A percentile compares a stretch with the other conserved stretches of the same genome.
These are phyloP conservation scores for Tiphia femorata DNA, from an alignment of 2,888 invertebrate genomes.

Conservation along the genomic window DNA sequence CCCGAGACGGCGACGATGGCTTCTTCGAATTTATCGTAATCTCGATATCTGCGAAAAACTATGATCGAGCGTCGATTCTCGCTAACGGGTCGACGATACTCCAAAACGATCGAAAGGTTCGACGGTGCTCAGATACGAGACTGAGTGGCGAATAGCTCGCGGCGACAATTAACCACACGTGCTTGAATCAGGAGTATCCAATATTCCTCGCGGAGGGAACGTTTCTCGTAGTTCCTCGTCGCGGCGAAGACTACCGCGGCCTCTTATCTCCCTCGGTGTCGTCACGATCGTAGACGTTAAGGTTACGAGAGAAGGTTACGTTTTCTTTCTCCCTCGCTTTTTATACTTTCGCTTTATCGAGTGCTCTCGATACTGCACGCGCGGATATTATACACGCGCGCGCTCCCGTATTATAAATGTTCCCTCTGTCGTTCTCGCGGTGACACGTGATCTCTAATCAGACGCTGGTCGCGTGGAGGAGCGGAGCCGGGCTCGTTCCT, in stretches of 20 bases:
- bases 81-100: too few species aligned
- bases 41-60: too few species aligned
- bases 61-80: too few species aligned
- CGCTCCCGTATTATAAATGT: too few species aligned
- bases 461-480: constrained; percentile 24
- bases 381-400: constrained; percentile 9
- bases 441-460: constrained; percentile 29
- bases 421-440: neutral
- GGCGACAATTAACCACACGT: too few species aligned
- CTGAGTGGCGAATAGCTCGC: too few species aligned
- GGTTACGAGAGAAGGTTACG: constrained; percentile 45
- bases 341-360: constrained; percentile 39
- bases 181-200: too few species aligned
- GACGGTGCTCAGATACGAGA: too few species aligned
- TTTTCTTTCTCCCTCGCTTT: constrained; percentile 36
- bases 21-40: too few species aligned
- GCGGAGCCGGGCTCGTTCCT: constrained; percentile 3
- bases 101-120: too few species aligned
- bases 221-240: constrained; percentile 9
- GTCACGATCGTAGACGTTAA: constrained; percentile 37
- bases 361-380: constrained; percentile 11
- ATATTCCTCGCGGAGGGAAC: too few species aligned
- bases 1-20: too few species aligned
- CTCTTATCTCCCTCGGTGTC: constrained; percentile 36
- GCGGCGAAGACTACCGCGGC: constrained; percentile 3